Evolutionary conservation across 1,140 invertebrate genomes (phyloP).

Genomic region (Drosophila murphyi): DNA sequence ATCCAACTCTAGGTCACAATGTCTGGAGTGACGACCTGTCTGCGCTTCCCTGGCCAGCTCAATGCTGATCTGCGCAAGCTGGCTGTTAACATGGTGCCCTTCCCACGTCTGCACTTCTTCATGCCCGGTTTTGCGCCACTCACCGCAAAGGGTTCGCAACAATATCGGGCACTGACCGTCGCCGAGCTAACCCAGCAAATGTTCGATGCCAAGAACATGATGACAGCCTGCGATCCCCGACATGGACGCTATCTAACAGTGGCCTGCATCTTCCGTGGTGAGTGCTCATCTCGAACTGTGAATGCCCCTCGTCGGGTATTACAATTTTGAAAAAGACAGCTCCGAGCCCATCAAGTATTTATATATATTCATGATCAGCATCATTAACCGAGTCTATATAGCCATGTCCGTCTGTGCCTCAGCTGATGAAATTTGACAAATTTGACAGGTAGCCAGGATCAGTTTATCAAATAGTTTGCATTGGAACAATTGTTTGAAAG

Average conservation of each 20-base stretch:
- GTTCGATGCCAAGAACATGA: constrained; percentile 97
- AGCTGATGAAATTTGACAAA: too few relatives aligned
- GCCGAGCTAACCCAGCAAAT: constrained; percentile 96
- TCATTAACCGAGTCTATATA: too few relatives aligned
- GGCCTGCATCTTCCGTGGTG: constrained; percentile 96
- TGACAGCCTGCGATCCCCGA: constrained; percentile 97
- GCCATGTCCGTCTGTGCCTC: too few relatives aligned
- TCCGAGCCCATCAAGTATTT: too few relatives aligned
- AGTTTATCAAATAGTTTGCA: too few relatives aligned
- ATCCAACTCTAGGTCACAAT: constrained; percentile 86
- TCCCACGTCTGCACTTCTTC: constrained; percentile 98
- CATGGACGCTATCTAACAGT: constrained; percentile 97
- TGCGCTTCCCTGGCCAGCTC: constrained; percentile 92
- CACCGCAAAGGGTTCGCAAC: constrained; percentile 93
- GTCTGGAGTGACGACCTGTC: constrained; percentile 95
- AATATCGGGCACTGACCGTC: constrained; percentile 94
- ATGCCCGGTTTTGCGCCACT: constrained; percentile 98
- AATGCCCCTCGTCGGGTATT: too few relatives aligned
- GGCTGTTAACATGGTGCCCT: constrained; percentile 99
- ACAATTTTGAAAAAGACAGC: too few relatives aligned
- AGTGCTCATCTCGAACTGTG: constrained; percentile 22
- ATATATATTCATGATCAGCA: too few relatives aligned
- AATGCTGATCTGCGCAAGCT: constrained; percentile 97
- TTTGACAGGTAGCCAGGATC: too few relatives aligned
- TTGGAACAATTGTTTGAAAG: too few relatives aligned